Evolutionary conservation across 2,888 invertebrate genomes (phyloP).

Genomic region (Andrena trimmerana): DNA sequence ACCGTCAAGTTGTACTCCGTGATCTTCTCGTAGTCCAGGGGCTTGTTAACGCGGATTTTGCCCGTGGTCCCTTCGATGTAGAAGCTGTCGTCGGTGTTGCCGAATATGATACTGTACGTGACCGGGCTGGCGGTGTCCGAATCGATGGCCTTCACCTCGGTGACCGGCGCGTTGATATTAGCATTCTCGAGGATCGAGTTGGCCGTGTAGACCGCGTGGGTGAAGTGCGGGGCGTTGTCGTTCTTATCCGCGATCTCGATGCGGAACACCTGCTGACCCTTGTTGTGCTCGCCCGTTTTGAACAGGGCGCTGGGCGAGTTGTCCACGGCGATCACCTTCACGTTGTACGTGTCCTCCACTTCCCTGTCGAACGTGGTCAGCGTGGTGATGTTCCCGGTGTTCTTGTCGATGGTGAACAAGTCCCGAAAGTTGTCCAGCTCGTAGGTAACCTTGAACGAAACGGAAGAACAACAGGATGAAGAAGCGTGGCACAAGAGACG

Average conservation of each 20-base stretch:
- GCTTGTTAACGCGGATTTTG: constrained; percentile 92
- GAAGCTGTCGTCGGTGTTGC: constrained; percentile 95
- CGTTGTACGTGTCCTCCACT: constrained; percentile 92
- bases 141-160: constrained; percentile 95
- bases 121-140: constrained; percentile 95
- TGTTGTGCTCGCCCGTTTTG: constrained; percentile 90
- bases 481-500: not conserved
- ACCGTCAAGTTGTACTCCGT: constrained; percentile 94
- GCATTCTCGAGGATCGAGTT: constrained; percentile 93
- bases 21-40: constrained; percentile 93
- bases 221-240: constrained; percentile 97
- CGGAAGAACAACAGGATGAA: not conserved
- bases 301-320: constrained; percentile 93
- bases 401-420: constrained; percentile 92
- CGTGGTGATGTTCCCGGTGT: constrained; percentile 96
- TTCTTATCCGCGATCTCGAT: constrained; percentile 98
- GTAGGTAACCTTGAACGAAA: constrained; percentile 88
- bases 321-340: constrained; percentile 96
- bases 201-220: constrained; percentile 90
- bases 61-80: constrained; percentile 94
- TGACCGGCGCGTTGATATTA: constrained; percentile 93
- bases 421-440: constrained; percentile 90
- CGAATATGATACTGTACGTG: constrained; percentile 94
- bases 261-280: constrained; percentile 92
- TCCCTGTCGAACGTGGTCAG: constrained; percentile 94